Evolutionary conservation across 2,113 vertebrate genomes (phyloP), one percentile per base, ranked within the genome.

Genomic region (Alethe diademata): DNA sequence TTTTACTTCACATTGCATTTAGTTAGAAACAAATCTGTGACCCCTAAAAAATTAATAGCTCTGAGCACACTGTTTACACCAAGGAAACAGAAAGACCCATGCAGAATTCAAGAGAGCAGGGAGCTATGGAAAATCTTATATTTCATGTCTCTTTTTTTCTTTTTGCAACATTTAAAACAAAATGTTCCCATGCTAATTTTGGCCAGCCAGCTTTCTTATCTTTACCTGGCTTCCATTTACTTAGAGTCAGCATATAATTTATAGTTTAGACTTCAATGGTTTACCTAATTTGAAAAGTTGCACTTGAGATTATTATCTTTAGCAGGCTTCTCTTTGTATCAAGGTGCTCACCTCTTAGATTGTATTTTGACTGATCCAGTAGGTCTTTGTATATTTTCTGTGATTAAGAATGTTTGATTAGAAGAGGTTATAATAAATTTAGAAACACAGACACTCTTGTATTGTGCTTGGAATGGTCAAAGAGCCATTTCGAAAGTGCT

Each of bases 391-490:
- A 43, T 43, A 28, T 48, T 82, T 90, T 25, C 16, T 74, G 6
- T 56, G 33, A 67, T 72, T 67, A 78, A 48, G 29, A 58, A 43
- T 47, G 57, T 66, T 83, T 57, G 18, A 48, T 78, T 73, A n/a
- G 23, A 51, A 66, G 31, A 10, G 8, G 17, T 36, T 74, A 38
- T 75, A 65, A 53, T 11, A 53, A 72, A 60, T 48, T 54, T 51
- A 78, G 74, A 75, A 82, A 60, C 5, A 31, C 0, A 0, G 4
- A 40, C 1, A 2, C 3, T 11, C 9, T 57, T 56, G 12, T 18
- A 11, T 19, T 43, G n/a, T 25, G 23, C 33, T 92, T 78, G 43
- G 29, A 70, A 71, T 29, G 42, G 36, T n/a, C 36, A 61, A 83
- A 47, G 19, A 48, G n/a, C 11, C 11, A 8, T 51, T 69, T 86